Base-by-base conservation (phyloP, 2,113 vertebrate genomes). In the Trichomycterus rosablanca region DNA sequence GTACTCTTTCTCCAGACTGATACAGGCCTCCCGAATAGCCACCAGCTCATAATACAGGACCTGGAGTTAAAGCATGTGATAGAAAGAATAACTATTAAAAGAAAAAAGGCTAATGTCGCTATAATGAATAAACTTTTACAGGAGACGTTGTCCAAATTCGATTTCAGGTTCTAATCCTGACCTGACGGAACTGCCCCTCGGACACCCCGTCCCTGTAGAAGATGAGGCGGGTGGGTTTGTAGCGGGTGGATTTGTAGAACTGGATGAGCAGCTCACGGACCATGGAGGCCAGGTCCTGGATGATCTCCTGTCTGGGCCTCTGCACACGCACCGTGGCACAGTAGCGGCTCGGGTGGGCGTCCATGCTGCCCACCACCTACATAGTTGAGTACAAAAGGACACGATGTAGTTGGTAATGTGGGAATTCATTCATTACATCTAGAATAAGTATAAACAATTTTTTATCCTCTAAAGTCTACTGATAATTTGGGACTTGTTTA, bases 351-450 rank as follows among this genome's bases (percentile, higher is more conserved):
- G 95, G 95, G 49, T 97, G 95, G 30, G 93, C 95, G 58, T 98
- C 95, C 95, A 97, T 98, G 70, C 95, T 98, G 71, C 95, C 94
- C 75, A 98, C 95, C 86, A 98, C 95, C 95, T 97, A 66, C 1
- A 24, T 50, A 40, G 11, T 52, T 23, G 51, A 46, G n/a, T 7
- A 30, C 7, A 7, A 30, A 30, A 30, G 26, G 26, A 3, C 26
- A 30, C 3, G 26, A 30, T 30, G 26, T 30, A 30, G 3, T 4
- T 30, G 3, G 7, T 3, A 30, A 30, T 7, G 7, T 30, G 26
- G 7, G 26, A 7, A 30, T 30, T 30, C 26, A 30, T 30, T 7
- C n/a, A n/a, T n/a, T n/a, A n/a, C n/a, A n/a, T n/a, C n/a, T n/a
- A n/a, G n/a, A n/a, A n/a, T n/a, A n/a, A n/a, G n/a, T n/a, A n/a